These are phyloP conservation scores for Tiliqua scincoides DNA, from an alignment of 2,113 vertebrate species.

Conservation along the genomic window DNA sequence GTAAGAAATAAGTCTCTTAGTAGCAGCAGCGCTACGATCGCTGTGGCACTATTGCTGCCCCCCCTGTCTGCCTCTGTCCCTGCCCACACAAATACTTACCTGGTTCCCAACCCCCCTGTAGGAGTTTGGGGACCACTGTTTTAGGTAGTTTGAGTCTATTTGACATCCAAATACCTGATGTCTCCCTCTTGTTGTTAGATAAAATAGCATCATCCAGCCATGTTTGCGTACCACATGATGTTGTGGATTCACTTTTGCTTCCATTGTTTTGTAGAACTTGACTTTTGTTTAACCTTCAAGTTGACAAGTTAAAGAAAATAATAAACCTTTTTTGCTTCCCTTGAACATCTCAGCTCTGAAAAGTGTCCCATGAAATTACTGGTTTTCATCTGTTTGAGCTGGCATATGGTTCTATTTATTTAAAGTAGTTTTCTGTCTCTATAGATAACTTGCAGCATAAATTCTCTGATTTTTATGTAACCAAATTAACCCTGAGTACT, in stretches of 20 bases:
- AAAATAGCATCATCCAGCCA: not conserved
- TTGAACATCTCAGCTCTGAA: not conserved
- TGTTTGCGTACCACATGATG: not conserved
- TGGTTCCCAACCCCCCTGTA: too few relatives aligned
- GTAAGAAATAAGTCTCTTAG: too few relatives aligned
- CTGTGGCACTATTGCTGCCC: too few relatives aligned
- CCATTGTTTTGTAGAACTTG: not conserved
- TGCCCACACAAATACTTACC: too few relatives aligned
- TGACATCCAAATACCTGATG: not conserved
- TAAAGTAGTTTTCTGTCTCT: not conserved
- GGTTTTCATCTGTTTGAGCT: not conserved
- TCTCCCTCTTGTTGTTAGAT: not conserved
- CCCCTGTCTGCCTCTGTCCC: too few relatives aligned
- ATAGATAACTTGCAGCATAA: not conserved
- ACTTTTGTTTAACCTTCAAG: conserved; percentile 1
- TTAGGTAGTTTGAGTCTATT: not conserved
- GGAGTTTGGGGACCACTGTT: too few relatives aligned
- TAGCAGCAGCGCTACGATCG: too few relatives aligned
- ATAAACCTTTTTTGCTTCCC: conserved; percentile 15
- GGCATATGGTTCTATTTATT: not conserved
- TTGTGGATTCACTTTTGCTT: not conserved
- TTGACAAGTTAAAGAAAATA: conserved; percentile 20
- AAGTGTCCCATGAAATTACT: not conserved
- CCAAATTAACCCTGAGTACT: not conserved
- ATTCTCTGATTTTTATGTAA: conserved; percentile 9